phyloP scores from a whole-genome alignment of 1,140 invertebrate genomes.

The Melanaphis sacchari region DNA sequence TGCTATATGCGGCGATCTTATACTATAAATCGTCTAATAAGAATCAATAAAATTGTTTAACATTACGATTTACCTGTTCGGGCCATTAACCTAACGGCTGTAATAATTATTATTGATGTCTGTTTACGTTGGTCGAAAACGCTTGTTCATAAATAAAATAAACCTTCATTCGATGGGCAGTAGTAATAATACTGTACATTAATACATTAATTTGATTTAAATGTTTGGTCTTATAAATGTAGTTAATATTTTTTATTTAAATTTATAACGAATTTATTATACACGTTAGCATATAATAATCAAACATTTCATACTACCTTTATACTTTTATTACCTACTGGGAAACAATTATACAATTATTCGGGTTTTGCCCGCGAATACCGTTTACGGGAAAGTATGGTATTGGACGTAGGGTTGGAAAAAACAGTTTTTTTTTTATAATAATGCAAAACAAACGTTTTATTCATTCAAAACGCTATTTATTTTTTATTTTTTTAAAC shows the following conservation, averaged over 20 bases:
- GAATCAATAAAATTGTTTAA: too few species aligned
- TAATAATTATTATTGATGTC: neutral
- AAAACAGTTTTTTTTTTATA: too few species aligned
- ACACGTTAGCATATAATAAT: too few species aligned
- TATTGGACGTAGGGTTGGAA: neutral
- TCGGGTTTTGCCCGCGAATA: neutral
- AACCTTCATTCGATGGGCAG: neutral
- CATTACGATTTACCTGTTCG: too few species aligned
- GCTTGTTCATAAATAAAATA: neutral
- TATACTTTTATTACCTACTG: neutral
- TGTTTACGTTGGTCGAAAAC: neutral
- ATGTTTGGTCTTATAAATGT: neutral
- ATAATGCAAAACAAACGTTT: too few species aligned
- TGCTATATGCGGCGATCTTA: too few species aligned
- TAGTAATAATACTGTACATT: neutral
- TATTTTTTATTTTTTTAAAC: too few species aligned
- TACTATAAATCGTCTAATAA: too few species aligned
- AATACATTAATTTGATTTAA: neutral
- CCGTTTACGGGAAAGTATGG: neutral
- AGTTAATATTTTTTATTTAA: neutral
- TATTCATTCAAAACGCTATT: too few species aligned
- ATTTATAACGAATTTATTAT: neutral
- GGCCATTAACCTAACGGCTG: too few species aligned
- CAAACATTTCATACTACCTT: neutral
- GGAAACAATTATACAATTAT: neutral